Base-by-base conservation (phyloP, 2,888 invertebrate genomes). In the Drosophila subsilvestris region DNA sequence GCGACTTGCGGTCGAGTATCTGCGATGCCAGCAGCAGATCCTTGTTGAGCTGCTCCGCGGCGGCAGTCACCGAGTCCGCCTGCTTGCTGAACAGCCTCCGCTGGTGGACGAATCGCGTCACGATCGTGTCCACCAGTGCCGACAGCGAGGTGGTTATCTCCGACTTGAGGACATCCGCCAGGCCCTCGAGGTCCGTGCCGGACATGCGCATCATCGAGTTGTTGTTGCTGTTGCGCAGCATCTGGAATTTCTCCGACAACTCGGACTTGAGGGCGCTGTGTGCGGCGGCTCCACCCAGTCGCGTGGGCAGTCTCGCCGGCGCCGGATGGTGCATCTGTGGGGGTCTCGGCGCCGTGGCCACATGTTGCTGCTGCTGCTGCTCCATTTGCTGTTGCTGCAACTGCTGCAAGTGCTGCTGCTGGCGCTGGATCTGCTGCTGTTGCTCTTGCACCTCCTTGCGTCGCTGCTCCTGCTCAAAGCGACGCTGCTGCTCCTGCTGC, bases 91-190 rank as follows among this genome's bases (percentile, higher is more conserved):
- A 93, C 78, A 95, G 94, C 78, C 96, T 94, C 74, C 96, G 94
- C 91, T 97, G 97, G 80, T 97, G 96, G 71, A 96, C 95, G 90
- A 96, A 97, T 81, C 97, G 94, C 29, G 96, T 95, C 71, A 98
- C 95, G 70, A 98, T 96, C 20, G 96, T 96, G 92, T 98, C 98
- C 79, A 98, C 96, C 49, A 98, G 93, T 79, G 95, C 96, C 18
- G 96, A 95, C 49, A 98, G 92, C 1, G 97, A 97, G 43, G 96
- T 94, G 25, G 96, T 95, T 78, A 98, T 96, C 93, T 98, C 98
- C 57, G 95, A 95, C 93, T 98, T 98, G 6, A 99, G 94, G 61
- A 96, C 95, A 89, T 98, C 97, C n/a, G 98, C 97, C 56, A 99
- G 93, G 59, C 96, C 96, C 90, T 98, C 97, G 8, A 98, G 93